These are phyloP conservation scores for Alviniconcha strummeri DNA, from an alignment of 2,888 invertebrate species.

Conservation along the genomic window DNA sequence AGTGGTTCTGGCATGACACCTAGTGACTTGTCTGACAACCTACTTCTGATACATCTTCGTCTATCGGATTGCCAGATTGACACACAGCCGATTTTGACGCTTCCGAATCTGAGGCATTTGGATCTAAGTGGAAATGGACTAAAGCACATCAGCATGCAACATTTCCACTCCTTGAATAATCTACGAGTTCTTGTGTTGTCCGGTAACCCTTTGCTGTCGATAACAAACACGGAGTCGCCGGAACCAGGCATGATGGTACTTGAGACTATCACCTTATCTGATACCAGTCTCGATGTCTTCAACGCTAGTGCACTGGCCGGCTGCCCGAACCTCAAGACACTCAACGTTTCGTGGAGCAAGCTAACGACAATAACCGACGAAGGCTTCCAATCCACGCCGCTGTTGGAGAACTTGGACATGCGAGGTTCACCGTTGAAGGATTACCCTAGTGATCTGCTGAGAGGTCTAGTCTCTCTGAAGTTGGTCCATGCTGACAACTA, in stretches of 20 bases:
- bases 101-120: constrained; percentile 5
- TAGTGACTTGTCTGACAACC: background rate
- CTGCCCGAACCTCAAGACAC: background rate
- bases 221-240: background rate
- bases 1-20: background rate
- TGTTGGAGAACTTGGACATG: background rate
- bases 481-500: constrained; percentile 2
- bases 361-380: background rate
- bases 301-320: background rate
- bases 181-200: background rate
- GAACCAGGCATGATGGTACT: background rate
- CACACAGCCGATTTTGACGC: background rate
- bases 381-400: background rate
- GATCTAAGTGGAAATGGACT: constrained; percentile 15
- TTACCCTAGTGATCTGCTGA: background rate
- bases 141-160: background rate
- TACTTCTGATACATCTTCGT: background rate
- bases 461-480: background rate
- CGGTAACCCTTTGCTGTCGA: constrained; percentile 1
- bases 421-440: background rate
- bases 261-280: background rate
- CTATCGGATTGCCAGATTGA: background rate
- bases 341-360: background rate
- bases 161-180: background rate
- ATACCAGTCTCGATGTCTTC: background rate